These are phyloP conservation scores for Anolis carolinensis DNA, from an alignment of 2,113 vertebrate genomes.

Conservation along the genomic window DNA sequence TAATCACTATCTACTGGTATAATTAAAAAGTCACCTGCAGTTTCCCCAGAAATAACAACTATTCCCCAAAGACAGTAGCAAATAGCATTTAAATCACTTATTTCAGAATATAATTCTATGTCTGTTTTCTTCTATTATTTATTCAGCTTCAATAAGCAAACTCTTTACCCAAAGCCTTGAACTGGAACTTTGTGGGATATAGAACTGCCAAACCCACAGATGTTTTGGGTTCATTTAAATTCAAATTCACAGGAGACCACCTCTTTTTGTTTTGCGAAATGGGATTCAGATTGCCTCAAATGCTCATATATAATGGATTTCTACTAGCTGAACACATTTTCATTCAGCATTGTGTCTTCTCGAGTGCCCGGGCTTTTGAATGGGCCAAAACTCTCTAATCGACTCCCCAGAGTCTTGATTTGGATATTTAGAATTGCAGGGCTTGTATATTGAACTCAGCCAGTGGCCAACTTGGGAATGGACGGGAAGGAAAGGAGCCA, in stretches of 20 bases:
- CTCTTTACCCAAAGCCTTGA: neutral
- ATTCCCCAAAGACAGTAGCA: neutral
- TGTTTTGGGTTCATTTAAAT: constrained; percentile 2
- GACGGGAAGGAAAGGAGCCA: neutral
- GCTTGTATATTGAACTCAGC: neutral
- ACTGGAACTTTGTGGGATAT: neutral
- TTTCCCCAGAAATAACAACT: constrained; percentile 3
- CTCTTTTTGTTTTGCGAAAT: neutral
- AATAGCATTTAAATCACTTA: constrained; percentile 6
- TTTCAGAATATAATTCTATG: neutral
- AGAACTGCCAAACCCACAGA: constrained; percentile 4
- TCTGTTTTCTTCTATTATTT: neutral
- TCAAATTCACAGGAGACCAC: neutral
- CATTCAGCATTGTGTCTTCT: neutral
- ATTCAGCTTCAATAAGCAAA: neutral
- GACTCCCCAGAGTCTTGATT: neutral
- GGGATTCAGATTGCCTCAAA: neutral
- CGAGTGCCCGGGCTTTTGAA: neutral
- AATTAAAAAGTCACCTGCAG: neutral
- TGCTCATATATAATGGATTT: neutral
- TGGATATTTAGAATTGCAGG: neutral
- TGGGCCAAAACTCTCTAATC: neutral
- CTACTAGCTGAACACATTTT: neutral
- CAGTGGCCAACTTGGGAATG: neutral
- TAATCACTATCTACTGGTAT: neutral